These are phyloP conservation scores for Cryptoblepharus egeriae DNA, from an alignment of 2,797 vertebrate genomes.

Conservation along the genomic window DNA sequence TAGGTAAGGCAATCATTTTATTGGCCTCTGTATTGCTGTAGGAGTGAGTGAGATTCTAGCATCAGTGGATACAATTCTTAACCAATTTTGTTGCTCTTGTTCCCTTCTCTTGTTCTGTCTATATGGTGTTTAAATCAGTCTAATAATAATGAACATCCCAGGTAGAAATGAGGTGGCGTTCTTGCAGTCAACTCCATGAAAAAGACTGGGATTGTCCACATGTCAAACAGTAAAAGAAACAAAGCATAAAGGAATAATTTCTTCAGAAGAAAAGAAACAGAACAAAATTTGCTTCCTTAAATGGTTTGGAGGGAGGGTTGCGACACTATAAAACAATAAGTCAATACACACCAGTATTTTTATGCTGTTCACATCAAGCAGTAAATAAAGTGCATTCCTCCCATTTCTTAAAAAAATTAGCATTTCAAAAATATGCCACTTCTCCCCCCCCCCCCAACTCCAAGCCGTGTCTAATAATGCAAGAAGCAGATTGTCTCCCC, in stretches of 20 bases:
- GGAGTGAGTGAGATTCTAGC: background rate
- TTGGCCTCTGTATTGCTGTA: background rate
- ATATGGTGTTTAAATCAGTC: background rate
- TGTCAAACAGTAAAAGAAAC: background rate
- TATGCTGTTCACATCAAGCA: conserved; percentile 64
- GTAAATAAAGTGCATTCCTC: conserved; percentile 73
- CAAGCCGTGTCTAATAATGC: conserved; percentile 78
- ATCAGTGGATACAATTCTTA: background rate
- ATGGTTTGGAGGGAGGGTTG: background rate
- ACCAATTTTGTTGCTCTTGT: background rate
- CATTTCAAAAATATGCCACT: conserved; percentile 77
- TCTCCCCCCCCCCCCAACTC: conserved; percentile 73
- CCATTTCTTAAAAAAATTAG: conserved; percentile 72
- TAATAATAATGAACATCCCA: conserved; percentile 21
- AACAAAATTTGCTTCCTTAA: background rate
- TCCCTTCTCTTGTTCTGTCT: no score
- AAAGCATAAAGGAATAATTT: background rate
- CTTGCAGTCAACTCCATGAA: conserved; percentile 16
- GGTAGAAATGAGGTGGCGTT: conserved; percentile 25
- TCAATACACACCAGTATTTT: conserved; percentile 23
- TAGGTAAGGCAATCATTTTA: background rate
- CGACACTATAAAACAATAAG: conserved; percentile 4
- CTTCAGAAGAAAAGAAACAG: background rate
- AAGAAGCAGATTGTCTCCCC: conserved; percentile 78
- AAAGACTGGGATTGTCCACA: conserved; percentile 8